Evolutionary conservation across 2,888 invertebrate species (phyloP).

Genomic region (Conistra vaccinii): DNA sequence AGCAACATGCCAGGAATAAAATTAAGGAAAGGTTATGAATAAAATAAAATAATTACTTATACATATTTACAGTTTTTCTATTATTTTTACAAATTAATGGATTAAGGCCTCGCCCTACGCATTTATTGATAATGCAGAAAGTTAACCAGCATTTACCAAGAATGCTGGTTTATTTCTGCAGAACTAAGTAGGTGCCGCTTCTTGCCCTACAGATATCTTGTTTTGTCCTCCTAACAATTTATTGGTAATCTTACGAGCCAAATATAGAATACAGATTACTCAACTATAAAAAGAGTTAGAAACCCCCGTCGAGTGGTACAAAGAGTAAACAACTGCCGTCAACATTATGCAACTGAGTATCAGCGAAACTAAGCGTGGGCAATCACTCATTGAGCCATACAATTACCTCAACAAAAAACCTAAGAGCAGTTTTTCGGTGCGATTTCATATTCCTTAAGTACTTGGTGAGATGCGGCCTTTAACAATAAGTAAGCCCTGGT

Average conservation of each 20-base stretch:
- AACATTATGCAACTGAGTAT: slow-evolving; percentile 12
- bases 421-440: neutral
- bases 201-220: neutral
- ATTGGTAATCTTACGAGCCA: neutral
- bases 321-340: slow-evolving; percentile 18
- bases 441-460: neutral
- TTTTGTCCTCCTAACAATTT: neutral
- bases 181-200: neutral
- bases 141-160: neutral
- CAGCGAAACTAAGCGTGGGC: neutral
- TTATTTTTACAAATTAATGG: neutral
- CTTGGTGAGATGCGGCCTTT: neutral
- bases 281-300: neutral
- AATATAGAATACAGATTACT: slow-evolving; percentile 1
- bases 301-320: neutral
- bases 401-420: neutral
- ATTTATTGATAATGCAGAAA: neutral
- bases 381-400: slow-evolving; percentile 9
- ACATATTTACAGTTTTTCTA: neutral
- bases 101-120: neutral
- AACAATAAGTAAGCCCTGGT: neutral
- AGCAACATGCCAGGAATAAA: slow-evolving; percentile 50
- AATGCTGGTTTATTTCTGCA: neutral
- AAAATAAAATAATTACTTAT: neutral
- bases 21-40: neutral